Base-by-base conservation (phyloP, 2,888 invertebrate genomes). In the Syrista parreyssii region DNA sequence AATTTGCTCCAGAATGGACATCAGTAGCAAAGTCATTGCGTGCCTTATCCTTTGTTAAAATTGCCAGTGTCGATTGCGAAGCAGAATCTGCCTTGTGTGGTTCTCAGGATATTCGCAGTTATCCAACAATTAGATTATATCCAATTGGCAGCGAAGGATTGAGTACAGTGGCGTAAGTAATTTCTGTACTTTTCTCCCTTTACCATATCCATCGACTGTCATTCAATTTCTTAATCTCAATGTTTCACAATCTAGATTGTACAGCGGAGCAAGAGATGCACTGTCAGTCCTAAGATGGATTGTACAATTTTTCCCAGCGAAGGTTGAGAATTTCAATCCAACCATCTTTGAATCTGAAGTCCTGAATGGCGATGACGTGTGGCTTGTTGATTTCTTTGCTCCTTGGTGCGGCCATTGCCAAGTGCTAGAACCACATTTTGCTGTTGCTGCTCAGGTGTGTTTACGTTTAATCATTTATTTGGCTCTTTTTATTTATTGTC, bases 21-120 rank as follows among this genome's bases (percentile, higher is more conserved):
- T 92, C 92, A 86, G 91, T 96, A 55, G 95, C 95, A 3, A 93
- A 93, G 88, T 91, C 93, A 80, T 91, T 93, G 81, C 86, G 82
- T 74, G 72, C 77, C 75, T 90, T 93, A 35, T 88, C 92, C 30
- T 91, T 92, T 82, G 91, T 95, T 4, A 92, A 93, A 84, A 92
- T 96, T 33, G 96, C 93, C 0, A 93, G 94, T 85, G 94, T 96
- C 0, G 94, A 96, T 89, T 96, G 96, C 90, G 94, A 94, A 79
- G 91, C 91, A 11, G 92, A 95, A 86, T 83, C 88, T 1, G 88
- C 91, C 9, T 86, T 96, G 30, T 96, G 96, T 87, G 86, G 88
- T 12, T 87, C 92, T 9, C 93, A 95, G 88, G 92, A 92, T 76
- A 92, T 96, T n/a, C 90, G 91, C 23, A 93, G 94, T 74, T 96